Conservation (phyloP, 2,888 invertebrate species). For the Cepaea hortensis region DNA sequence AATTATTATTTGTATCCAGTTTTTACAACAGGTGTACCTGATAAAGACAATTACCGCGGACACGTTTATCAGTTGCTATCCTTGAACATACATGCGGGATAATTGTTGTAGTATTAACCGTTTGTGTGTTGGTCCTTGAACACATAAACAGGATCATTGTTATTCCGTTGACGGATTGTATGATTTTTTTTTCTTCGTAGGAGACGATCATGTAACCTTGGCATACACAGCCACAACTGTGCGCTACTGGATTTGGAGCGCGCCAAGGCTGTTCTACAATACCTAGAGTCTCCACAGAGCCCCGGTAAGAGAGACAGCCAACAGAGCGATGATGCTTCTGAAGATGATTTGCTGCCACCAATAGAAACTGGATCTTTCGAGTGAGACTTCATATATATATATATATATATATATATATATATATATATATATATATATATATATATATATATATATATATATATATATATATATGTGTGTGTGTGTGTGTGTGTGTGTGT, state of each 20-base stretch:
- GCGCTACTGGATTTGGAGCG: not conserved
- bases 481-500: not conserved
- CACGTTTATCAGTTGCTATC: too few relatives aligned
- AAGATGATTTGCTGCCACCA: not conserved
- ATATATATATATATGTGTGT: not conserved
- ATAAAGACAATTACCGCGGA: too few relatives aligned
- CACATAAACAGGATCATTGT: too few relatives aligned
- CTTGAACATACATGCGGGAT: too few relatives aligned
- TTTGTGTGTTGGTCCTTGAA: too few relatives aligned
- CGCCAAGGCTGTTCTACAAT: not conserved
- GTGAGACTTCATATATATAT: not conserved
- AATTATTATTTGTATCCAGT: too few relatives aligned
- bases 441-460: not conserved
- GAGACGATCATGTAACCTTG: not conserved
- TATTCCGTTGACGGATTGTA: too few relatives aligned
- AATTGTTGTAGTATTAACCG: too few relatives aligned
- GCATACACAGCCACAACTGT: constrained; percentile 2
- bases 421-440: not conserved
- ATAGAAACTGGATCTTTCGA: not conserved
- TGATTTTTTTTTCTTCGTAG: not conserved
- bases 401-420: not conserved
- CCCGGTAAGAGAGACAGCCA: not conserved
- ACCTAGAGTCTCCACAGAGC: not conserved
- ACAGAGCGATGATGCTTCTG: not conserved
- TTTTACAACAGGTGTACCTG: too few relatives aligned